Base-by-base conservation (phyloP, 2,888 invertebrate species). In the Anaspis maculata region DNA sequence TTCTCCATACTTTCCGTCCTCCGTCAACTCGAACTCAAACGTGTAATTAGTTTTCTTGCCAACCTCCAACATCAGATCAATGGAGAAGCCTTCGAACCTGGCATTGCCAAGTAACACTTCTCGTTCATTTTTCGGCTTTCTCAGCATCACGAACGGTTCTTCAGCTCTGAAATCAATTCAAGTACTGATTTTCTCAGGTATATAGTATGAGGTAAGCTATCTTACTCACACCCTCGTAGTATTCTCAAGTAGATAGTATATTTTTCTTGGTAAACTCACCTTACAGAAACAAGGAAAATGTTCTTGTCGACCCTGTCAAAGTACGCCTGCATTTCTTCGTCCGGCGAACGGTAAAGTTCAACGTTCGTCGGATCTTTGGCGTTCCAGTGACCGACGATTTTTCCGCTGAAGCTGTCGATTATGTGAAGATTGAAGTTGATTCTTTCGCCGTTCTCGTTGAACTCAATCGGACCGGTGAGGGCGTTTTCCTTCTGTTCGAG, bases 61-160 rank as follows among this genome's bases (percentile, higher is more conserved):
- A 39, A 96, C 76, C 55, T 80, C 80, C 29, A 80, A 71, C 45
- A 95, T 83, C 13, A 96, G 69, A 64, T 95, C 94, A 51, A 91
- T 78, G 2, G 88, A 84, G 60, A 87, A 95, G 2, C 91, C 91
- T 61, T 88, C 84, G 56, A 74, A 89, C 25, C 79, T 72, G 45
- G 77, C 81, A 52, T 85, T 88, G 1, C 84, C 87, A 35, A 30
- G 16, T n/a, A 32, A 21, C 3, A 15, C 6, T n/a, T 30, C 23
- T 1, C 26, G n/a, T n/a, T n/a, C 32, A 14, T 25, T 15, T 28
- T 24, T 27, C 13, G 26, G 26, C 22, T 6, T 28, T n/a, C 15
- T 27, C 13, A 10, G 6, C 19, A 13, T 27, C 13, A 37, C 11
- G 15, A 28, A 37, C 3, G 37, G 37, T 3, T 11, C n/a, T n/a